These are phyloP conservation scores for Sus cebifrons DNA, from an alignment of 2,797 vertebrate genomes.

Conservation along the genomic window DNA sequence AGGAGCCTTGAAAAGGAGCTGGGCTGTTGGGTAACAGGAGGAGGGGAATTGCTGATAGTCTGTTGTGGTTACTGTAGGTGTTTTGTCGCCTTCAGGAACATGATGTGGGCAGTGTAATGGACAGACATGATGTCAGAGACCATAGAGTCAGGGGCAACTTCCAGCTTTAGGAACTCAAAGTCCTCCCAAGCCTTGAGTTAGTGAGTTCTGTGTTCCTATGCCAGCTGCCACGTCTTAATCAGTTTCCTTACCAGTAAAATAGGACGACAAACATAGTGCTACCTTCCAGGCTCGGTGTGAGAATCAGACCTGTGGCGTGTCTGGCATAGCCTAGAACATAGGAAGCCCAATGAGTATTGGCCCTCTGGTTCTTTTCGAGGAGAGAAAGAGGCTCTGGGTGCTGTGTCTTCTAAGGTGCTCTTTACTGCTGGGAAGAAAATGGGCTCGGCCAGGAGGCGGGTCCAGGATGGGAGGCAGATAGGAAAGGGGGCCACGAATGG, in stretches of 20 bases:
- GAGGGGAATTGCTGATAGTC: not conserved
- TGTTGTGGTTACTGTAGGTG: not conserved
- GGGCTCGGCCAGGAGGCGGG: not conserved
- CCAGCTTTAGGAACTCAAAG: not conserved
- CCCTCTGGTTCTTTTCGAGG: not conserved
- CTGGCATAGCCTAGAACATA: not conserved
- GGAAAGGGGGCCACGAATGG: not conserved
- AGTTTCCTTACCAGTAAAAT: not conserved
- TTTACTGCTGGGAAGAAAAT: not conserved
- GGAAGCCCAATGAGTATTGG: not conserved
- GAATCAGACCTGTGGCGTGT: not conserved
- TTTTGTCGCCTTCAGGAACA: not conserved
- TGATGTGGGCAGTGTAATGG: not conserved
- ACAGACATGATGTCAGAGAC: not conserved
- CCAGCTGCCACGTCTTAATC: not conserved
- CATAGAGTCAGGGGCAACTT: not conserved
- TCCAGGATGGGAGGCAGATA: not conserved
- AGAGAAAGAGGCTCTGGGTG: not conserved
- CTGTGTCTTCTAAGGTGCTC: not conserved
- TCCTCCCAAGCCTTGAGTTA: not conserved
- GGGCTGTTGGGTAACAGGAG: slow-evolving; percentile 24
- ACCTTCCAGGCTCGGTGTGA: not conserved
- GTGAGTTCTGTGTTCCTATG: not conserved
- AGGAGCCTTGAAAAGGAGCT: slow-evolving; percentile 57
- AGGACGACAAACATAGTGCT: not conserved